Conservation (phyloP, 2,888 invertebrate genomes). For the Drosophila lacicola region DNA sequence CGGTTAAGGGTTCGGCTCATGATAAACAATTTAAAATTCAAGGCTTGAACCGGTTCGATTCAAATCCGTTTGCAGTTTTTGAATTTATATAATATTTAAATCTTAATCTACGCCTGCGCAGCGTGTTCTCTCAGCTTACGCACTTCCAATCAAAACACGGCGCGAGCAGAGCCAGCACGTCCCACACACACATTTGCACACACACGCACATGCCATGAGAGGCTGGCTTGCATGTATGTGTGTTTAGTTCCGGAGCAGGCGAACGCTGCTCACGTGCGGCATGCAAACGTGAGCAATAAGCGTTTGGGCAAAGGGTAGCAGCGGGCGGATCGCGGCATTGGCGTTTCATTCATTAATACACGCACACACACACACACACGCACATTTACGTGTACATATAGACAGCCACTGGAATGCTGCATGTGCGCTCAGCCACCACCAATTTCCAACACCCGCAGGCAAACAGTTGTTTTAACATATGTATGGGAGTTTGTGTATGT, state of each 20-base stretch:
- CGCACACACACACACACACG: constrained; percentile 28
- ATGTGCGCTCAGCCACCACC: constrained; percentile 64
- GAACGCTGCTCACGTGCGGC: constrained; percentile 59
- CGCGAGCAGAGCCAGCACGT: constrained; percentile 17
- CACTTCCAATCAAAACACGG: constrained; percentile 60
- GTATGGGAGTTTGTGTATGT: constrained; percentile 25
- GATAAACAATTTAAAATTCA: no score
- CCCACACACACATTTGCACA: constrained; percentile 5
- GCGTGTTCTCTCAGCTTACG: constrained; percentile 34
- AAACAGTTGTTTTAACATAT: constrained; percentile 46
- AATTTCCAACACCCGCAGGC: constrained; percentile 64
- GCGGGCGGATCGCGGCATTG: constrained; percentile 62
- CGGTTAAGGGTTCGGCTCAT: no score
- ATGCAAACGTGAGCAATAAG: constrained; percentile 55
- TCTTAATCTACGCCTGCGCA: constrained; percentile 53
- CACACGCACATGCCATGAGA: constrained; percentile 1
- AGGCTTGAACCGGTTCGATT: neutral
- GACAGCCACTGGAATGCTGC: constrained; percentile 66
- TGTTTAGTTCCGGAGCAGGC: constrained; percentile 33
- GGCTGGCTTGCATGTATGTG: neutral
- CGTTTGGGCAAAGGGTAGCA: constrained; percentile 17
- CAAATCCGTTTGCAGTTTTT: neutral
- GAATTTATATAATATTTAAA: neutral
- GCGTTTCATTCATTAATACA: constrained; percentile 78
- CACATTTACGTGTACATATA: constrained; percentile 5